These are phyloP conservation scores for Amniataba percoides DNA, from an alignment of 2,797 vertebrate species.

Conservation along the genomic window DNA sequence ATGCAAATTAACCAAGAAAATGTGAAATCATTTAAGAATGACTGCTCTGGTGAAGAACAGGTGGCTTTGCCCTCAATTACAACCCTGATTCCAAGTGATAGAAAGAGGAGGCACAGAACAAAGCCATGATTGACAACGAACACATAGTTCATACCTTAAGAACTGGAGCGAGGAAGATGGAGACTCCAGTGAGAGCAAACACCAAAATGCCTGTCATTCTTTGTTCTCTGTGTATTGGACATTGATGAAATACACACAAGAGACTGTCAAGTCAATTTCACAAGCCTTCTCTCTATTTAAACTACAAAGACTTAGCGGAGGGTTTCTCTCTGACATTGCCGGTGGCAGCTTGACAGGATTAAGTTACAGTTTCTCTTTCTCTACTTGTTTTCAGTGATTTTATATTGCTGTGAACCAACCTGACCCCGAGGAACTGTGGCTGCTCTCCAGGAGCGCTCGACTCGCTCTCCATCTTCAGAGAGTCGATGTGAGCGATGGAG, in stretches of 20 bases:
- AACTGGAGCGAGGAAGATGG: constrained; percentile 95
- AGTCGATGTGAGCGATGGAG: constrained; percentile 98
- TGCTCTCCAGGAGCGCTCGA: constrained; percentile 96
- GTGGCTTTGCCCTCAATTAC: background rate
- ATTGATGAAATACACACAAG: constrained; percentile 33
- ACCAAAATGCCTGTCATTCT: constrained; percentile 93
- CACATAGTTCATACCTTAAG: constrained; percentile 88
- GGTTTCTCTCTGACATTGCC: background rate
- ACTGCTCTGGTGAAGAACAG: background rate
- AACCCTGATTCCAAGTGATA: background rate
- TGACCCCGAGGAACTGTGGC: constrained; percentile 96
- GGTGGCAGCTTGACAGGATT: background rate
- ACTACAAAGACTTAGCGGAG: background rate
- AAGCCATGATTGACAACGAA: background rate
- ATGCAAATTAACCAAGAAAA: background rate
- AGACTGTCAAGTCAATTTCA: constrained; percentile 23
- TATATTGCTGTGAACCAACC: constrained; percentile 78
- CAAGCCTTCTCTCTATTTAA: background rate
- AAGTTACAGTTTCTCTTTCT: background rate
- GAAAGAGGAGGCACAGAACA: background rate
- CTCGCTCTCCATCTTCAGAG: constrained; percentile 97
- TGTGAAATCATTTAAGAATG: background rate
- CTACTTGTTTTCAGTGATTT: background rate
- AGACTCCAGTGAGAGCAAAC: constrained; percentile 94
- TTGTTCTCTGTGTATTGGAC: constrained; percentile 89